These are phyloP conservation scores for Thera obeliscata DNA, from an alignment of 2,888 invertebrate species.

Conservation along the genomic window DNA sequence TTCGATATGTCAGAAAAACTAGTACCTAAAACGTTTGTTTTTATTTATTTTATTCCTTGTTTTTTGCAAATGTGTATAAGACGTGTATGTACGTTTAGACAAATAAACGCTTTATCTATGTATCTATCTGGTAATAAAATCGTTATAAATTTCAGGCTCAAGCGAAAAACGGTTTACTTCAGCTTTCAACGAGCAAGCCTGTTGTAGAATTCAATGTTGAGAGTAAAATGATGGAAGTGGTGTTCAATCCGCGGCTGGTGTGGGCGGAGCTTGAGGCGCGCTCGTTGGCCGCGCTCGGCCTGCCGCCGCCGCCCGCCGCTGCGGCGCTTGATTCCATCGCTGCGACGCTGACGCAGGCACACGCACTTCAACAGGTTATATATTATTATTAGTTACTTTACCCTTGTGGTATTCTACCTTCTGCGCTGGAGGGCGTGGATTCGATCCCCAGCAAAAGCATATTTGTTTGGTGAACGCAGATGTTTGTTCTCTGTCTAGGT, in stretches of 20 bases:
- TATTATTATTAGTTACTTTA: too few relatives aligned
- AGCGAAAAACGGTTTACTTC: slow-evolving; percentile 68
- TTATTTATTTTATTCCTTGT: too few relatives aligned
- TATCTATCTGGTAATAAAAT: background rate
- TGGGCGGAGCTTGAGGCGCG: slow-evolving; percentile 94
- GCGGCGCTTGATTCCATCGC: slow-evolving; percentile 86
- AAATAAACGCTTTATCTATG: slow-evolving; percentile 3
- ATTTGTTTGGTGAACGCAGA: too few relatives aligned
- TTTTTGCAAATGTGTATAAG: too few relatives aligned
- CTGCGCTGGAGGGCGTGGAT: too few relatives aligned
- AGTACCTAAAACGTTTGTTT: too few relatives aligned
- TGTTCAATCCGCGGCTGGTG: slow-evolving; percentile 94
- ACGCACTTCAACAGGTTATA: slow-evolving; percentile 93
- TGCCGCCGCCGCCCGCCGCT: slow-evolving; percentile 90
- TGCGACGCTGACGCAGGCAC: slow-evolving; percentile 92
- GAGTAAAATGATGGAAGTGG: slow-evolving; percentile 93
- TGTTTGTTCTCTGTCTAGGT: too few relatives aligned
- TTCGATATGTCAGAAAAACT: too few relatives aligned
- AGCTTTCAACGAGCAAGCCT: slow-evolving; percentile 84
- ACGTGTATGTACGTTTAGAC: background rate
- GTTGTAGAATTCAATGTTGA: slow-evolving; percentile 91
- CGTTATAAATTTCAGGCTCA: slow-evolving; percentile 57
- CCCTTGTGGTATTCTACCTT: too few relatives aligned
- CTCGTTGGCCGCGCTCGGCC: slow-evolving; percentile 92
- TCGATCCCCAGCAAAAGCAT: too few relatives aligned